Evolutionary conservation across 2,888 invertebrate genomes (phyloP).

Genomic region (Lepidocyrtoides sp.): DNA sequence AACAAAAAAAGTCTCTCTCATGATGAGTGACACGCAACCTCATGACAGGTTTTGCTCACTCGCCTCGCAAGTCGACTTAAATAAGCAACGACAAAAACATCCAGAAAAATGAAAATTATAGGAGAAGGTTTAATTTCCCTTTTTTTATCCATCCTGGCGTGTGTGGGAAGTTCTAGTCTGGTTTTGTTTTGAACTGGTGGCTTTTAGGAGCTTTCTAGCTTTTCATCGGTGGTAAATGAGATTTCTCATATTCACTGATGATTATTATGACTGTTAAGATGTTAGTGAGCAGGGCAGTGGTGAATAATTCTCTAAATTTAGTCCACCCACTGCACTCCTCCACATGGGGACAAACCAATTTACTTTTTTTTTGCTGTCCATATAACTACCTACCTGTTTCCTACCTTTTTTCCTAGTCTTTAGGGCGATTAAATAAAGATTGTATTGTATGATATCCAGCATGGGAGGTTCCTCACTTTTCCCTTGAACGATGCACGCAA

Average conservation of each 20-base stretch:
- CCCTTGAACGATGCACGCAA: conserved; percentile 63
- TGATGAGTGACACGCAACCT: conserved; percentile 77
- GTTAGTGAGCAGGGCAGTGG: neutral
- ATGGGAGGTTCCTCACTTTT: conserved; percentile 71
- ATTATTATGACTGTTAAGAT: conserved; percentile 22
- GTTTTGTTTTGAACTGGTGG: neutral
- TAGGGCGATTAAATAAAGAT: conserved; percentile 45
- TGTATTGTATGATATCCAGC: conserved; percentile 72
- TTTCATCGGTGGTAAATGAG: conserved; percentile 61
- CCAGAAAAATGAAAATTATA: conserved; percentile 3
- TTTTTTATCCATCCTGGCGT: conserved; percentile 21
- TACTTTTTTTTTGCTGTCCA: conserved; percentile 10
- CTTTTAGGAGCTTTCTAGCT: neutral
- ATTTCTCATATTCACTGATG: conserved; percentile 54
- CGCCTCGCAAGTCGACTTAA: neutral
- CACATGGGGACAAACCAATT: conserved; percentile 56
- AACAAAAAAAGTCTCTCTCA: conserved; percentile 55
- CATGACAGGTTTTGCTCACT: conserved; percentile 50
- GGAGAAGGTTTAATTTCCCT: conserved; percentile 30
- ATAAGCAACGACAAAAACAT: neutral
- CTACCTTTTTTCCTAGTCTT: neutral
- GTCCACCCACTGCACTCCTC: conserved; percentile 64
- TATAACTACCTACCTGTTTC: conserved; percentile 1
- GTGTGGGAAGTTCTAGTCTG: conserved; percentile 58
- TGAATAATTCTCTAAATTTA: conserved; percentile 59